These are phyloP conservation scores for Eurois occulta DNA, from an alignment of 2,888 invertebrate species.

Conservation along the genomic window DNA sequence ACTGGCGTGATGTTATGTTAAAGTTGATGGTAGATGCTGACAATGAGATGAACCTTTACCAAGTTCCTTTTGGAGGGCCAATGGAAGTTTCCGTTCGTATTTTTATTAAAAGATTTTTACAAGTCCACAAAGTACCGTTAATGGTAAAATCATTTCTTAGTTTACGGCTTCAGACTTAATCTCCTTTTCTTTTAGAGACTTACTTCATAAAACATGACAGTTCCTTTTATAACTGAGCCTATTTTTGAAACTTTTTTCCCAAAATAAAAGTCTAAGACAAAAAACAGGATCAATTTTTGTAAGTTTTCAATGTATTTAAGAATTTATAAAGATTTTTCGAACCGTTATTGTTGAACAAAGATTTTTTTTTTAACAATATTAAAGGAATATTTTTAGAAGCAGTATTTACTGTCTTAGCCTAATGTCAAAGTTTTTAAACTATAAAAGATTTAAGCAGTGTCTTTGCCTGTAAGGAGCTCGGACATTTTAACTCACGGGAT, in stretches of 20 bases:
- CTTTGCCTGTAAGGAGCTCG: not conserved
- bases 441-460: no score
- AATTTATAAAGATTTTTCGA: not conserved
- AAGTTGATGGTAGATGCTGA: no score
- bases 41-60: no score
- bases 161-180: constrained; percentile 35
- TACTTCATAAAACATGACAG: constrained; percentile 23
- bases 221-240: constrained; percentile 6
- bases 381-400: not conserved
- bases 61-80: not conserved
- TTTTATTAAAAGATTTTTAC: constrained; percentile 11
- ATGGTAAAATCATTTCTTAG: constrained; percentile 19
- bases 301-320: constrained; percentile 6
- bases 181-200: constrained; percentile 9
- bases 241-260: not conserved
- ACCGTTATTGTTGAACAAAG: not conserved
- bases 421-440: not conserved
- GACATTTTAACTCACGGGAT: no score
- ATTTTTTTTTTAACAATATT: not conserved
- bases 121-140: not conserved
- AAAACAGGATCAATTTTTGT: not conserved
- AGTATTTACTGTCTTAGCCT: not conserved
- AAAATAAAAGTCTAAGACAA: not conserved
- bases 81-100: not conserved
- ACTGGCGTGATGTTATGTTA: no score